Base-by-base conservation (phyloP, 2,113 vertebrate genomes). In the Mastomys natalensis region DNA sequence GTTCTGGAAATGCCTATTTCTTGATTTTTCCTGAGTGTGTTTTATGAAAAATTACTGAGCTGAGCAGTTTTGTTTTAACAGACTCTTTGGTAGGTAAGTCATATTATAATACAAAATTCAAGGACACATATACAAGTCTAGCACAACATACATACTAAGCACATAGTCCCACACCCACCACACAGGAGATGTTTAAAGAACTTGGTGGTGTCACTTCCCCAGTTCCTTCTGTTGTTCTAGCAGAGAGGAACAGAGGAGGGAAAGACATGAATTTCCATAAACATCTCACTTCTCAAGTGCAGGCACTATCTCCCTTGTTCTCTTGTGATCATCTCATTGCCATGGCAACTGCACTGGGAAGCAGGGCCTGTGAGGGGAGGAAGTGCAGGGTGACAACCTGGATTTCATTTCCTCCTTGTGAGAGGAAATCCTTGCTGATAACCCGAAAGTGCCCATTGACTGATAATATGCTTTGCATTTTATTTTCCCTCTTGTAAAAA, bases 331-430 rank as follows among this genome's bases (percentile, higher is more conserved):
- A 26, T 73, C 74, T 91, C 29, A 2, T 87, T 80, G 64, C 80
- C 85, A 90, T 95, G 91, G 90, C 87, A 88, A 95, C 93, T 43
- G 51, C 37, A 31, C 48, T 93, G 74, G 60, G 60, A 95, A 62
- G 78, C 51, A 9, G 31, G 70, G 60, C 22, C 48, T 48, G 45
- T 34, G 64, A 73, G n/a, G 51, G 60, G 89, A 60, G 87, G 85
- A 16, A 51, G n/a, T 34, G 55, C 43, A 68, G 5, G 16, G 17
- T 2, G 2, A 70, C 40, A 12, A 34, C 70, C 70, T 85, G 64
- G 51, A 76, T 74, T 74, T 68, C 37, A 53, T 88, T 48, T 81
- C 89, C 34, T 96, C 78, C 29, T 76, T 53, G 12, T 22, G 9
- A 2, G 40, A 96, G 68, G 82, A 96, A 66, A 95, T 82, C 31